phyloP scores from a whole-genome alignment of 2,888 invertebrate species.

The Lymantria monacha region DNA sequence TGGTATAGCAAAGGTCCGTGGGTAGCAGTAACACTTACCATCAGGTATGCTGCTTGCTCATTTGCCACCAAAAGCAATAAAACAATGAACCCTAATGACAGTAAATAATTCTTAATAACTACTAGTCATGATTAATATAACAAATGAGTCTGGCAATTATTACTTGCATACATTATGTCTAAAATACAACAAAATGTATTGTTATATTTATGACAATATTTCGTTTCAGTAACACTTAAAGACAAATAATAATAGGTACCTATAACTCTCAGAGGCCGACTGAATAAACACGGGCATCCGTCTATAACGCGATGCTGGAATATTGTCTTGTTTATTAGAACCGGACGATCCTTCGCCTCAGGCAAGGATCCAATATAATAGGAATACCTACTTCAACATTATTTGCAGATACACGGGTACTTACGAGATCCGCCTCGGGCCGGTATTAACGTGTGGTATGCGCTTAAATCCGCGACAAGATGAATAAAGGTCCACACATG shows the following conservation, averaged over 20 bases:
- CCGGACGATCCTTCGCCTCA: conserved; percentile 67
- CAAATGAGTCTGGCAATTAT: too few species aligned
- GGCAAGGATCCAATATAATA: conserved; percentile 80
- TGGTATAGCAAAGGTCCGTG: too few species aligned
- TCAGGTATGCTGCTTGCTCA: too few species aligned
- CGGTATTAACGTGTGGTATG: conserved; percentile 62
- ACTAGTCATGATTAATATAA: too few species aligned
- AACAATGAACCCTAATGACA: too few species aligned
- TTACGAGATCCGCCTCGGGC: conserved; percentile 66
- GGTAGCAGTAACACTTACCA: too few species aligned
- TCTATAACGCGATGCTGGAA: conserved; percentile 50
- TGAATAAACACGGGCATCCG: conserved; percentile 58
- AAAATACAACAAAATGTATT: conserved; percentile 17
- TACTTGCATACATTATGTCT: too few species aligned
- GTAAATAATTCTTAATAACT: too few species aligned
- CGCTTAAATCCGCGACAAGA: conserved; percentile 63
- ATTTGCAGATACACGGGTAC: conserved; percentile 76
- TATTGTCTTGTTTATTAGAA: conserved; percentile 78
- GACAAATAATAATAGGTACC: conserved; percentile 39
- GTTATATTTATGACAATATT: conserved; percentile 34
- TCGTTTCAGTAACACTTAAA: conserved; percentile 40
- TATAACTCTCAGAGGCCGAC: conserved; percentile 38
- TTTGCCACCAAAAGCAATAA: too few species aligned
- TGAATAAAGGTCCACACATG: conserved; percentile 40
- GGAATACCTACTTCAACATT: conserved; percentile 76